These are phyloP conservation scores for Alauda arvensis DNA, from an alignment of 2,797 vertebrate species.

Conservation along the genomic window DNA sequence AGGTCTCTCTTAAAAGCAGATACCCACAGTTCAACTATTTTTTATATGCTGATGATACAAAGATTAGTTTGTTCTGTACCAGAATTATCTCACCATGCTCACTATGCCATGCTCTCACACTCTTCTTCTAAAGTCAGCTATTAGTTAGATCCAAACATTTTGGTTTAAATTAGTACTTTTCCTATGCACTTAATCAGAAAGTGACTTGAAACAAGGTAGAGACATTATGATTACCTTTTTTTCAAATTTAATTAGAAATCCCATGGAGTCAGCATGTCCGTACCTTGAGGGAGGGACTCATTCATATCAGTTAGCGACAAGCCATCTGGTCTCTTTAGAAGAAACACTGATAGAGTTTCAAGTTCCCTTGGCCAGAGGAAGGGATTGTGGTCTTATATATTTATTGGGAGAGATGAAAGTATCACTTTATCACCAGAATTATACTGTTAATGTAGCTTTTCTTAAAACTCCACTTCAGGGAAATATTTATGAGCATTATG, in stretches of 20 bases:
- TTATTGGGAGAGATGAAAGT: not conserved
- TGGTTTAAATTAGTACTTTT: not conserved
- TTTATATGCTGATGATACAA: not conserved
- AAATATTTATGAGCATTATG: not conserved
- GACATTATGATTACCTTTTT: not conserved
- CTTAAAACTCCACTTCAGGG: not conserved
- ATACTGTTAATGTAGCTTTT: not conserved
- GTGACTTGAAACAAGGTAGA: not conserved
- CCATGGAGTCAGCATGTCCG: not conserved
- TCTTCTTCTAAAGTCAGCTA: not conserved
- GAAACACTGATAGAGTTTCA: not conserved
- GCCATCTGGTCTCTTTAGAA: not conserved
- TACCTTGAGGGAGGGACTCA: slow-evolving; percentile 1
- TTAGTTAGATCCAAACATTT: not conserved
- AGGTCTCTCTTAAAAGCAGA: not conserved
- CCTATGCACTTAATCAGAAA: not conserved
- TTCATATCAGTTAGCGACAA: not conserved
- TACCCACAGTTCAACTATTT: not conserved
- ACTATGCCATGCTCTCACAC: not conserved
- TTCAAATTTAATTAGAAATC: slow-evolving; percentile 22
- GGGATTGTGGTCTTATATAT: not conserved
- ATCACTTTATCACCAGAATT: not conserved
- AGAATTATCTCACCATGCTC: not conserved
- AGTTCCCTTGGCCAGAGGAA: not conserved
- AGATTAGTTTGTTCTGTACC: not conserved